These are phyloP conservation scores for Plecotus auritus DNA, from an alignment of 2,113 vertebrate genomes.

Conservation along the genomic window DNA sequence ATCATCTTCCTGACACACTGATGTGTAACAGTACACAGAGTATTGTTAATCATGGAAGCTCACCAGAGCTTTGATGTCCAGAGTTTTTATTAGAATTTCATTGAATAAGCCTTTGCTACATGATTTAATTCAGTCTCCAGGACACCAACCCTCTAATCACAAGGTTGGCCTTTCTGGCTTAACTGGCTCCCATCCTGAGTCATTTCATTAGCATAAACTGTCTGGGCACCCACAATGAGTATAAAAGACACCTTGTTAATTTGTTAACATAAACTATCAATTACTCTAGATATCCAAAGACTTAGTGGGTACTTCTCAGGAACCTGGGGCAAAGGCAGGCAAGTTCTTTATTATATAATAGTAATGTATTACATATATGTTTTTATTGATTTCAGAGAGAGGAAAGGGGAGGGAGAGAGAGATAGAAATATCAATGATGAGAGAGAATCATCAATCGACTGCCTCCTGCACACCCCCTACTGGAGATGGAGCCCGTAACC, in stretches of 20 bases:
- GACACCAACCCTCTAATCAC: not conserved
- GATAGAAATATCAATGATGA: too few species aligned
- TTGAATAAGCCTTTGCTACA: not conserved
- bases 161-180: not conserved
- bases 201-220: not conserved
- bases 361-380: not conserved
- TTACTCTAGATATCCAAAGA: not conserved
- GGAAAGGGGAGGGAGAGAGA: too few species aligned
- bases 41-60: not conserved
- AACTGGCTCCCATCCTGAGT: not conserved
- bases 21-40: not conserved
- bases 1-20: not conserved
- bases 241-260: not conserved
- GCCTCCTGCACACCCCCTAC: too few species aligned
- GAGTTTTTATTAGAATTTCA: not conserved
- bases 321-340: not conserved
- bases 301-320: not conserved
- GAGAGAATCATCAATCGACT: too few species aligned
- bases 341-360: not conserved
- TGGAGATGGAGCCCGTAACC: too few species aligned
- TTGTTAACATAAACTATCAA: not conserved
- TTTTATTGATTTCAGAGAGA: too few species aligned
- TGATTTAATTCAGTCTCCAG: not conserved
- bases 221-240: not conserved
- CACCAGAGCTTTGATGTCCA: not conserved